Conservation (phyloP, 1,140 invertebrate species). For the Eubasilissa regina region DNA sequence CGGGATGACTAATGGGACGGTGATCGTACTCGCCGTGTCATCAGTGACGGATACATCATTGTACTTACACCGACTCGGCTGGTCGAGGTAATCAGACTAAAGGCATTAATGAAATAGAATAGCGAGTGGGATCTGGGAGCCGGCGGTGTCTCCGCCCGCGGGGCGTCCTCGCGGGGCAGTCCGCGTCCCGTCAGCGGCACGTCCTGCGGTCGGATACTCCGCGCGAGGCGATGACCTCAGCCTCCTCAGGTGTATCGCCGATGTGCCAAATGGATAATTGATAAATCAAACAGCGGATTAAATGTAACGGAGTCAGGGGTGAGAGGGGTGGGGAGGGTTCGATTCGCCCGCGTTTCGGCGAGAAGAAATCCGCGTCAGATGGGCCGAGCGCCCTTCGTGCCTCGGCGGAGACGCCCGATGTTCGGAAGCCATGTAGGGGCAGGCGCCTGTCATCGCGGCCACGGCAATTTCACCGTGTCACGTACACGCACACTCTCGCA, state of each 20-base stretch:
- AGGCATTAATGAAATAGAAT: not conserved
- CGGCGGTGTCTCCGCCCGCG: not conserved
- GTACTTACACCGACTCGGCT: not conserved
- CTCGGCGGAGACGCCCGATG: constrained; percentile 26
- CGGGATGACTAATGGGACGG: too few relatives aligned
- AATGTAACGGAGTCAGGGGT: not conserved
- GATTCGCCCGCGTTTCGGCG: not conserved
- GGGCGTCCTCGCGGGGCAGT: not conserved
- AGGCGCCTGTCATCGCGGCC: constrained; percentile 43
- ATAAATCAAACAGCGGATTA: constrained; percentile 15
- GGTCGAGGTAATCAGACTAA: constrained; percentile 27
- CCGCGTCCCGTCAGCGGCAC: not conserved
- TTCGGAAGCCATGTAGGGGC: constrained; percentile 39
- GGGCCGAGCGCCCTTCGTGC: constrained; percentile 17
- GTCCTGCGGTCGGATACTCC: not conserved
- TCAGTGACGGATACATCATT: too few relatives aligned
- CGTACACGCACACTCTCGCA: constrained; percentile 1
- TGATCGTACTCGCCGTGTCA: too few relatives aligned
- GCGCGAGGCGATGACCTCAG: constrained; percentile 9
- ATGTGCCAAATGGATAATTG: constrained; percentile 6
- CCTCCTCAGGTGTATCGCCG: not conserved
- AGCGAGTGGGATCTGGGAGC: not conserved
- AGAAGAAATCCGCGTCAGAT: too few relatives aligned
- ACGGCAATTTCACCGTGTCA: constrained; percentile 34
- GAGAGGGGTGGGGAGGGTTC: not conserved